Conservation (phyloP, 2,797 vertebrate genomes). For the Orestias chungarensis region DNA sequence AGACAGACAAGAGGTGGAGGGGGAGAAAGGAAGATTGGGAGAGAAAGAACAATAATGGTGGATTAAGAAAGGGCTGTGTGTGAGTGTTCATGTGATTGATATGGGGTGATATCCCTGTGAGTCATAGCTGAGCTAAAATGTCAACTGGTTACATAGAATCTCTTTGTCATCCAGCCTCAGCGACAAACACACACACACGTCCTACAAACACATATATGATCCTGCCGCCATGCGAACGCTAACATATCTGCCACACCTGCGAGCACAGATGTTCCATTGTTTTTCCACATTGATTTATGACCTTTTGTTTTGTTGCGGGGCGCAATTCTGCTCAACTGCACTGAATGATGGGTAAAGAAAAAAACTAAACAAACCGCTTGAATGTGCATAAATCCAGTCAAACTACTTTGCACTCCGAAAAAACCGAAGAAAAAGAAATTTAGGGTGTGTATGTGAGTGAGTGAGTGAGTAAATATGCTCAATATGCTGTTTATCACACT, state of each 20-base stretch:
- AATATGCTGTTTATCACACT: slow-evolving; percentile 64
- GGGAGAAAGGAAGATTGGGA: slow-evolving; percentile 57
- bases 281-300: slow-evolving; percentile 75
- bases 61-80: slow-evolving; percentile 68
- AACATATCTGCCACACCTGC: slow-evolving; percentile 71
- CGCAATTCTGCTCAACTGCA: slow-evolving; percentile 51
- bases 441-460: slow-evolving; percentile 35
- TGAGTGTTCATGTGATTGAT: slow-evolving; percentile 73
- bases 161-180: slow-evolving; percentile 70
- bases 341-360: slow-evolving; percentile 49
- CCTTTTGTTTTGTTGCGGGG: slow-evolving; percentile 70
- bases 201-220: slow-evolving; percentile 62
- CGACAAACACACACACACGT: slow-evolving; percentile 49
- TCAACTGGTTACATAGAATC: slow-evolving; percentile 79
- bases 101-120: slow-evolving; percentile 81
- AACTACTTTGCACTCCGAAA: slow-evolving; percentile 59
- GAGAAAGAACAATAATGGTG: slow-evolving; percentile 75
- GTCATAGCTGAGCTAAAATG: slow-evolving; percentile 82
- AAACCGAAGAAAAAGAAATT: slow-evolving; percentile 45
- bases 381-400: slow-evolving; percentile 48
- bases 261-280: slow-evolving; percentile 78
- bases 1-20: slow-evolving; percentile 47
- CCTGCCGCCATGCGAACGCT: slow-evolving; percentile 44
- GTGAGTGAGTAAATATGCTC: slow-evolving; percentile 31
- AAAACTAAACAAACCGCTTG: slow-evolving; percentile 13